Conservation (phyloP, 2,888 invertebrate genomes). For the Blastobasis adustella region DNA sequence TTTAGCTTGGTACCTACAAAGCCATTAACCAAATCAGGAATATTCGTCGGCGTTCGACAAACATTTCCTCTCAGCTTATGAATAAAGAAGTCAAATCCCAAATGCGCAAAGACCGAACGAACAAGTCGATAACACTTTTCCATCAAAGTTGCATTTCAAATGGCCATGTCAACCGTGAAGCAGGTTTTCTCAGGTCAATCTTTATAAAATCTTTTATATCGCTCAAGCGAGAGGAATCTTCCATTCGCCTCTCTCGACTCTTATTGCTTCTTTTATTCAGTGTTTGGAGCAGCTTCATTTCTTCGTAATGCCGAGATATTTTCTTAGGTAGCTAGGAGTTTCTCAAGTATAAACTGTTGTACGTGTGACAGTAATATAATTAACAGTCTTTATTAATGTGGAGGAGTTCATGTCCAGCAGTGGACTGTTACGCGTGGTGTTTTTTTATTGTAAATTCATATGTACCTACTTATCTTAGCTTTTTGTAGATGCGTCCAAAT, state of each 20-base stretch:
- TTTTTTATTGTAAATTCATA: no score
- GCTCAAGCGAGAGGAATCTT: conserved; percentile 5
- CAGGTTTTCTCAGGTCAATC: conserved; percentile 18
- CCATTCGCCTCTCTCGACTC: conserved; percentile 8
- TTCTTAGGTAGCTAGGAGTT: neutral
- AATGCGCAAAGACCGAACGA: no score
- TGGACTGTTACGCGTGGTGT: no score
- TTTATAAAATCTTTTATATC: conserved; percentile 16
- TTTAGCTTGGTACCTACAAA: no score
- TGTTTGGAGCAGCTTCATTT: conserved; percentile 8
- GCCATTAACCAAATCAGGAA: no score
- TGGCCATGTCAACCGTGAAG: conserved; percentile 10
- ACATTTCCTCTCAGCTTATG: no score
- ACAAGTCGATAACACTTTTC: conserved; percentile 5
- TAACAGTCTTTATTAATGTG: no score
- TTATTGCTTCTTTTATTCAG: conserved; percentile 5
- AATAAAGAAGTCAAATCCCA: no score
- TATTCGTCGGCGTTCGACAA: no score
- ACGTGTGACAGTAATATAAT: neutral
- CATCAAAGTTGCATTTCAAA: conserved; percentile 18
- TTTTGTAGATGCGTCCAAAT: no score
- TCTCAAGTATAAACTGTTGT: neutral
- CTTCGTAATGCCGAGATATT: conserved; percentile 1
- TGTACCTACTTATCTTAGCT: no score
- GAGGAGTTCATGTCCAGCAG: no score